phyloP scores from a whole-genome alignment of 2,888 invertebrate genomes.

The Carterocephalus palaemon region DNA sequence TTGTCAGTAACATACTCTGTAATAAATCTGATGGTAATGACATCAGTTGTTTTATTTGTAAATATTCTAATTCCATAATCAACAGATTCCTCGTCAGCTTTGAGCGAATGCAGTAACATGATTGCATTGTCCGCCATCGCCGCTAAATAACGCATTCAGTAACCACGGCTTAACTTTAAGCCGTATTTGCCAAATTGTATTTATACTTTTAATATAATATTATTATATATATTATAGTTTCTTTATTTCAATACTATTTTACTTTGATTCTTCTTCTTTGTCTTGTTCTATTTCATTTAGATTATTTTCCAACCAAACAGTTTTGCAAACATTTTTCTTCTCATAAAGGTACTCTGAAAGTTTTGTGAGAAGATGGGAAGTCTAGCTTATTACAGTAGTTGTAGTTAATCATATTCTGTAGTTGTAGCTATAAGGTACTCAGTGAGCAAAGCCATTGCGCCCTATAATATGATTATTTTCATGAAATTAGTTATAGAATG shows the following conservation, averaged over 20 bases:
- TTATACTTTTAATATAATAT: no score
- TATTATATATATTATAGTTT: conserved; percentile 55
- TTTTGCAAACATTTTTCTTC: conserved; percentile 80
- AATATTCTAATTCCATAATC: conserved; percentile 35
- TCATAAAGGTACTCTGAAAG: conserved; percentile 75
- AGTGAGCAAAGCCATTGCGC: conserved; percentile 55
- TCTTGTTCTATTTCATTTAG: conserved; percentile 54
- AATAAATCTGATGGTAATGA: no score
- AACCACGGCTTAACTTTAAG: conserved; percentile 48
- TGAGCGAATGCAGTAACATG: conserved; percentile 46
- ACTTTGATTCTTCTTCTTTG: conserved; percentile 47
- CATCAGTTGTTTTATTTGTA: conserved; percentile 26
- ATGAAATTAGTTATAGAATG: conserved; percentile 51
- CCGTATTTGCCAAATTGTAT: conserved; percentile 39
- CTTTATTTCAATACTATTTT: conserved; percentile 48
- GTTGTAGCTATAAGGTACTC: conserved; percentile 65
- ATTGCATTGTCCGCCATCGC: conserved; percentile 28
- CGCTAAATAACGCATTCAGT: conserved; percentile 30
- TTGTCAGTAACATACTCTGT: no score
- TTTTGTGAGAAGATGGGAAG: conserved; percentile 74
- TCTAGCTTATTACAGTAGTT: conserved; percentile 68
- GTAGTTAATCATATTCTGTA: conserved; percentile 66
- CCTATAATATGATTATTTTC: conserved; percentile 49
- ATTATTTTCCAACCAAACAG: conserved; percentile 64
- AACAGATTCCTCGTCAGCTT: conserved; percentile 58